A percentile compares a stretch with the other conserved stretches of the same genome.
These are phyloP conservation scores for Rhopalosiphum padi DNA, from an alignment of 1,140 invertebrate genomes.

Conservation along the genomic window DNA sequence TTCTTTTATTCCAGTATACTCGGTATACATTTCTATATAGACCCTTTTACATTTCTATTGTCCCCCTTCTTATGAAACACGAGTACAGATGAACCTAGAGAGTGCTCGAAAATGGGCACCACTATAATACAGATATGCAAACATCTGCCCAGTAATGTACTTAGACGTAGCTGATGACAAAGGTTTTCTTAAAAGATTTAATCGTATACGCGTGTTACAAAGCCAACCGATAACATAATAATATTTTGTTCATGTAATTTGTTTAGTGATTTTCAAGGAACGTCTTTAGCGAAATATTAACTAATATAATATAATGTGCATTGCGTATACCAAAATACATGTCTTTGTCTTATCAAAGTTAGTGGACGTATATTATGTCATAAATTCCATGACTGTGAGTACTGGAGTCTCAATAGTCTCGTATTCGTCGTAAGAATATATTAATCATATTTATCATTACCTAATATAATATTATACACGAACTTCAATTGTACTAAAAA, in stretches of 20 bases:
- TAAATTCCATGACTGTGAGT: not conserved
- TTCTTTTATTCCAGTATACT: slow-evolving; percentile 17
- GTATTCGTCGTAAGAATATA: no score
- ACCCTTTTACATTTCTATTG: slow-evolving; percentile 35
- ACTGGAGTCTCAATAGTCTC: not conserved
- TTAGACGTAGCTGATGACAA: not conserved
- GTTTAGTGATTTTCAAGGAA: not conserved
- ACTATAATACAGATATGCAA: slow-evolving; percentile 22
- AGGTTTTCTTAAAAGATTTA: not conserved
- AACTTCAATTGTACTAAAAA: not conserved
- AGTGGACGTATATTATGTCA: not conserved
- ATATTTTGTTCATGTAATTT: not conserved
- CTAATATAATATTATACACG: not conserved
- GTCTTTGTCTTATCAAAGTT: not conserved
- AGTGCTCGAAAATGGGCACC: not conserved
- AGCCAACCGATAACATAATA: not conserved
- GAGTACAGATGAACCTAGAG: not conserved
- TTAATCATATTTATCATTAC: not conserved
- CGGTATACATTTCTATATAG: not conserved
- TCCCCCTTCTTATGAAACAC: not conserved
- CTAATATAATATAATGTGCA: not conserved
- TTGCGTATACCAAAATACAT: not conserved
- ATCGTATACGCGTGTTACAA: not conserved
- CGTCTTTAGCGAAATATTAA: not conserved
- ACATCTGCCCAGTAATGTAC: slow-evolving; percentile 13